A percentile compares a stretch with the other conserved stretches of the same genome.
These are phyloP conservation scores for Styela plicata DNA, from an alignment of 23 tunicate species.

Conservation along the genomic window DNA sequence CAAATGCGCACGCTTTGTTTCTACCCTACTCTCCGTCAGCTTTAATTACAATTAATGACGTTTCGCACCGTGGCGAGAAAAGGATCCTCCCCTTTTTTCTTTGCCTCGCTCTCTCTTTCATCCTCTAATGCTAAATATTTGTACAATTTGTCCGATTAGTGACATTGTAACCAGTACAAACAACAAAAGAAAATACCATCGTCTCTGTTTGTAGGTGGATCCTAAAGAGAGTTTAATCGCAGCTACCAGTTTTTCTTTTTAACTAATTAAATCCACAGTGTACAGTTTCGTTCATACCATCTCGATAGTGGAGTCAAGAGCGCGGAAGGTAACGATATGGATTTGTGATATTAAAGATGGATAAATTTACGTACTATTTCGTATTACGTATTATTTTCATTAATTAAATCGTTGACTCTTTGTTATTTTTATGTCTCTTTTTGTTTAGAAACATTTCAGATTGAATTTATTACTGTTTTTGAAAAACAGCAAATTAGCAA, in stretches of 20 bases:
- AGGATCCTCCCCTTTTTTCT: not conserved
- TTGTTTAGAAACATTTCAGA: too few species aligned
- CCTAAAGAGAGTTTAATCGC: not conserved
- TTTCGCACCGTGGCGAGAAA: constrained; percentile 22
- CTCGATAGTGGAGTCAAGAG: too few species aligned
- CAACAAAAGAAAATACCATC: not conserved
- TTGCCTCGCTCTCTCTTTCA: constrained; percentile 11
- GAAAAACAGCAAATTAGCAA: too few species aligned
- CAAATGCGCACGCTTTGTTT: too few species aligned
- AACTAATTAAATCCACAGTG: not conserved
- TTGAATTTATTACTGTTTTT: too few species aligned
- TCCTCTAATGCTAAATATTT: constrained; percentile 21
- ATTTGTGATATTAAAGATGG: too few species aligned
- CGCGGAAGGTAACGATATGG: too few species aligned
- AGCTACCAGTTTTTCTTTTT: not conserved
- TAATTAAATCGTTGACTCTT: too few species aligned
- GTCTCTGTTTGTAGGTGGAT: not conserved
- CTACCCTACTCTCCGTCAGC: not conserved
- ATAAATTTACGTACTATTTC: too few species aligned
- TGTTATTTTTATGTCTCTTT: too few species aligned
- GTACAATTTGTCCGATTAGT: not conserved
- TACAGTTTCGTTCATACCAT: too few species aligned
- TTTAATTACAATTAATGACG: constrained; percentile 6
- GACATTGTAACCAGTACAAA: constrained; percentile 13
- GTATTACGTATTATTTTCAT: too few species aligned